Conservation (phyloP, 2,113 vertebrate genomes). For the Apeltes quadracus region DNA sequence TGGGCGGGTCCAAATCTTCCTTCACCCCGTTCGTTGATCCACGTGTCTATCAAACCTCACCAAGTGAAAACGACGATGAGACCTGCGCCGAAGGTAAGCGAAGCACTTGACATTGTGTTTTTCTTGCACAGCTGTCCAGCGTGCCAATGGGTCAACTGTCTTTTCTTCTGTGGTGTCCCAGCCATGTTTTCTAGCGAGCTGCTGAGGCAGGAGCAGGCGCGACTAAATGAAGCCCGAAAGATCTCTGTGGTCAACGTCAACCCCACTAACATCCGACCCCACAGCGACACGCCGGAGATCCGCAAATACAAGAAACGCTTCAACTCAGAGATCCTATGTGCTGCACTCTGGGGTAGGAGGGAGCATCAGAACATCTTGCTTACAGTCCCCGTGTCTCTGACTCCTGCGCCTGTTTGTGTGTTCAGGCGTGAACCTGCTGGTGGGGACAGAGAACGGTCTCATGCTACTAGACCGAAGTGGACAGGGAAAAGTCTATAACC, state of each 20-base stretch:
- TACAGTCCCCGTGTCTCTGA: conserved; percentile 6
- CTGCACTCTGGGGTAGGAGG: conserved; percentile 92
- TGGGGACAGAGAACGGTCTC: conserved; percentile 95
- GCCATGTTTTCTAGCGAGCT: conserved; percentile 94
- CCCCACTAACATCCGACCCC: conserved; percentile 96
- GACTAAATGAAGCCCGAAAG: conserved; percentile 95
- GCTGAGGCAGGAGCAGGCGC: conserved; percentile 94
- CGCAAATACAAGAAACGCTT: conserved; percentile 99
- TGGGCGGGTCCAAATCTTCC: conserved; percentile 91
- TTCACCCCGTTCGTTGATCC: conserved; percentile 95
- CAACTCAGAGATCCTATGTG: conserved; percentile 98
- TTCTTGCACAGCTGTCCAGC: neutral
- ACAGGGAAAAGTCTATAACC: conserved; percentile 98
- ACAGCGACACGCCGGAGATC: conserved; percentile 97
- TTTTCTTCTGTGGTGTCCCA: conserved; percentile 34
- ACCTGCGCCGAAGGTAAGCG: conserved; percentile 86
- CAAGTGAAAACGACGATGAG: conserved; percentile 87
- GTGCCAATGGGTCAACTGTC: neutral
- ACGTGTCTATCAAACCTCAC: conserved; percentile 92
- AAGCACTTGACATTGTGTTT: neutral
- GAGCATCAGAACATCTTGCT: too few relatives aligned
- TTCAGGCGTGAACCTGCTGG: conserved; percentile 94
- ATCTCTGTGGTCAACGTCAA: conserved; percentile 98
- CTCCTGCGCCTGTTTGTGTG: conserved; percentile 21
- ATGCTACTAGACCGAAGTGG: conserved; percentile 97